Percentiles rank a stretch among this genome's conserved stretches.
Conservation (phyloP, 2,888 invertebrate species). For the Apotomis capreana region DNA sequence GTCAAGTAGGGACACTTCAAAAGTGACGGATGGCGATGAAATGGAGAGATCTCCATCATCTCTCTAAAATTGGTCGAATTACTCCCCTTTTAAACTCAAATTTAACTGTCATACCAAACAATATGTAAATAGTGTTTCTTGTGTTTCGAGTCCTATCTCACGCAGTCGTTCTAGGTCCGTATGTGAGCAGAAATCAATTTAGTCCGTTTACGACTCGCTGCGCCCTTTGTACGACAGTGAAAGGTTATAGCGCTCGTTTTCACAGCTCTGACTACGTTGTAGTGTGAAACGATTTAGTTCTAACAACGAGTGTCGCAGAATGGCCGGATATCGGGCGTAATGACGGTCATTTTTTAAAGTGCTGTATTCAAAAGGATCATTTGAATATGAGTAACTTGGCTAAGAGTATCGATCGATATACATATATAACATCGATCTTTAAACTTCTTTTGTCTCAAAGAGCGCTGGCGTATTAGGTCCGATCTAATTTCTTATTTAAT, state of each 20-base stretch:
- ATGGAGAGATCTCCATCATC: too few species aligned
- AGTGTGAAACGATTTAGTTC: constrained; percentile 60
- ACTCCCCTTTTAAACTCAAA: constrained; percentile 8
- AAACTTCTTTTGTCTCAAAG: too few species aligned
- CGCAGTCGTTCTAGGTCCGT: constrained; percentile 50
- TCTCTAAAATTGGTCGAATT: too few species aligned
- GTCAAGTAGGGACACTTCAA: too few species aligned
- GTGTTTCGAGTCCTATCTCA: constrained; percentile 42
- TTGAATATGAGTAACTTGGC: not conserved
- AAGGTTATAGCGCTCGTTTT: constrained; percentile 80
- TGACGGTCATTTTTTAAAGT: not conserved
- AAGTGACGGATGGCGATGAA: too few species aligned
- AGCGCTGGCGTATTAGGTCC: too few species aligned
- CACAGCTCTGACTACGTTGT: constrained; percentile 57
- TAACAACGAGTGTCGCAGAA: constrained; percentile 47
- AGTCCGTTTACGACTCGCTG: constrained; percentile 72
- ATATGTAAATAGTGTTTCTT: constrained; percentile 38
- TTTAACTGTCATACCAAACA: constrained; percentile 38
- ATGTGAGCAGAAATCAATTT: constrained; percentile 78
- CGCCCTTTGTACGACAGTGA: constrained; percentile 73
- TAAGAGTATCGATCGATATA: not conserved
- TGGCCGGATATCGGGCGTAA: constrained; percentile 4
- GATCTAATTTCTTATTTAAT: too few species aligned
- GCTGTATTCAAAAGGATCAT: not conserved
- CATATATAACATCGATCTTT: too few species aligned